phyloP scores from a whole-genome alignment of 1,140 invertebrate species.

The Euwallacea similis region DNA sequence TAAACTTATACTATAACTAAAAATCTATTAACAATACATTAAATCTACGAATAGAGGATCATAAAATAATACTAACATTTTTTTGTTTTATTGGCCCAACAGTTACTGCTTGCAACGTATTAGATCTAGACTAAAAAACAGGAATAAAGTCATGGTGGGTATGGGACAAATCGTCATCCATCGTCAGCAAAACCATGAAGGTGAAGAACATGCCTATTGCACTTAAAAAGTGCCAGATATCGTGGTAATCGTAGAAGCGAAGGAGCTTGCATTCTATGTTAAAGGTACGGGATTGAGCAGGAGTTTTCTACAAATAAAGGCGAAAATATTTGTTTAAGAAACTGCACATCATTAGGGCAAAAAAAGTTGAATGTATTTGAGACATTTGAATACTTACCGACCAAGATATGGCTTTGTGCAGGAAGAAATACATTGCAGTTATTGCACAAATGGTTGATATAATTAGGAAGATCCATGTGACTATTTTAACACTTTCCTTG shows the following conservation, averaged over 20 bases:
- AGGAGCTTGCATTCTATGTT: slow-evolving; percentile 77
- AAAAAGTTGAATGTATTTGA: slow-evolving; percentile 2
- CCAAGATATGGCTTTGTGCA: slow-evolving; percentile 79
- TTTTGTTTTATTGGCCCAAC: too few relatives aligned
- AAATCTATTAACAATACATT: too few relatives aligned
- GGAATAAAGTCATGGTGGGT: slow-evolving; percentile 69
- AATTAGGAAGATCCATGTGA: slow-evolving; percentile 67
- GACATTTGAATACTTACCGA: slow-evolving; percentile 57
- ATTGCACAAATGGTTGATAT: slow-evolving; percentile 69
- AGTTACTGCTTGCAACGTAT: too few relatives aligned
- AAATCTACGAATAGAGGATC: too few relatives aligned
- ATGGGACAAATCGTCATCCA: slow-evolving; percentile 77
- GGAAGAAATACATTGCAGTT: slow-evolving; percentile 74
- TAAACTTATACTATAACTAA: too few relatives aligned
- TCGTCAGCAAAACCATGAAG: slow-evolving; percentile 77
- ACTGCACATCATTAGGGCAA: not conserved
- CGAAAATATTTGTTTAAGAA: slow-evolving; percentile 5
- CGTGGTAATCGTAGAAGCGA: slow-evolving; percentile 84
- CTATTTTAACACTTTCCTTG: slow-evolving; percentile 66
- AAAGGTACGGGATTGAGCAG: slow-evolving; percentile 72
- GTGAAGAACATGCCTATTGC: slow-evolving; percentile 85
- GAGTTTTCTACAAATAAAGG: slow-evolving; percentile 62
- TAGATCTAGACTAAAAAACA: slow-evolving; percentile 65
- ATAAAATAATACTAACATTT: too few relatives aligned
- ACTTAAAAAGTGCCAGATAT: slow-evolving; percentile 89